Conservation (phyloP, 2,888 invertebrate species). For the Exocentrus adspersus region DNA sequence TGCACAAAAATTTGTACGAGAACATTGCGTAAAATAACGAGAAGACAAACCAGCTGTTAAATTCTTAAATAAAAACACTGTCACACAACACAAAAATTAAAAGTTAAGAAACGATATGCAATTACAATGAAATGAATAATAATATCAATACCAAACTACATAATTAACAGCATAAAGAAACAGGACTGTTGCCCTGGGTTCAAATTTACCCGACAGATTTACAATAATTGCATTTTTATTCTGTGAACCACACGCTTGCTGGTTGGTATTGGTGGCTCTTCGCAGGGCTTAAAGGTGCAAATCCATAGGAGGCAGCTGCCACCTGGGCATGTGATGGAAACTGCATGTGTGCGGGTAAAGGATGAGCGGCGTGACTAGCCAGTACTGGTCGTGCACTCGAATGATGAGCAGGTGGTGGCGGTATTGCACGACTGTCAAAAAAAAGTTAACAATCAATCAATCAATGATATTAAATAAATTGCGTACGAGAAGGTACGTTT, state of each 20-base stretch:
- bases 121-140: slow-evolving; percentile 29
- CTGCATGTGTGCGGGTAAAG: slow-evolving; percentile 84
- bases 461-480: too few relatives aligned
- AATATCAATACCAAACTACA: too few relatives aligned
- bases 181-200: too few relatives aligned
- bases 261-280: slow-evolving; percentile 74
- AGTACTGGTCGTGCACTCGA: slow-evolving; percentile 76
- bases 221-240: slow-evolving; percentile 61
- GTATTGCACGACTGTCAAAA: slow-evolving; percentile 69
- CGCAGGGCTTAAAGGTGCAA: slow-evolving; percentile 77
- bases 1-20: slow-evolving; percentile 21
- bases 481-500: too few relatives aligned
- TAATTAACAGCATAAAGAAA: too few relatives aligned
- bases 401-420: slow-evolving; percentile 86
- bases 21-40: slow-evolving; percentile 36
- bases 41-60: slow-evolving; percentile 23
- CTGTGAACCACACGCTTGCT: slow-evolving; percentile 81
- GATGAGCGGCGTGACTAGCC: slow-evolving; percentile 77
- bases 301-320: slow-evolving; percentile 69
- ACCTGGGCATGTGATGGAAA: slow-evolving; percentile 75
- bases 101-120: slow-evolving; percentile 21
- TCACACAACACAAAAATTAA: slow-evolving; percentile 29
- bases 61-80: slow-evolving; percentile 30
- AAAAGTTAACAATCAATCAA: too few relatives aligned
- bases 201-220: too few relatives aligned